Base-by-base conservation (phyloP, 2,888 invertebrate species). In the Allacma fusca region DNA sequence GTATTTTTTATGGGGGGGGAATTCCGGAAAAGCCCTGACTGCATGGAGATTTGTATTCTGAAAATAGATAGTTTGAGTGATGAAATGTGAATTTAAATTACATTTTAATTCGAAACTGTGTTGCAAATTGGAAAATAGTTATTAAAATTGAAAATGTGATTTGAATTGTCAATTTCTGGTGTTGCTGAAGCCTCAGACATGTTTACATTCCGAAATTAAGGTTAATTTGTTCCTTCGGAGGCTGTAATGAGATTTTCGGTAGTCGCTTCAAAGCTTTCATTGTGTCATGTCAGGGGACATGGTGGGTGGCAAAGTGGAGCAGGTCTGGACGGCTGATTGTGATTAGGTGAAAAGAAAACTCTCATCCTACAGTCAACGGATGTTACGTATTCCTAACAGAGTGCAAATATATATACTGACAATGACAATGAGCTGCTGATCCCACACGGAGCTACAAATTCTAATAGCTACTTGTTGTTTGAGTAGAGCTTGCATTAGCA, bases 221-320 rank as follows among this genome's bases (percentile, higher is more conserved):
- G 50, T 50, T 50, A 50, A 50, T 50, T 50, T 50, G 50, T 73
- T 73, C 57, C 29, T 34, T 62, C 34, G 62, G 50, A 62, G 40
- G 43, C 24, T 40, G 4, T 62, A 73, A 73, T 73, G 62, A 73
- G 73, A 59, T 62, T 73, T 59, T 72, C 72, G 44, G 26, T 50
- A 24, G 26, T 70, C 50, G 44, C 50, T 50, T 70, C 16, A 4
- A 19, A 50, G 50, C 50, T 70, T 43, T 70, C 44, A 70, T 24
- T 44, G 50, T 70, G 65, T 44, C 70, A 50, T 19, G 50, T 50
- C 50, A 50, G 50, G 16, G 50, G n/a, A 50, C 19, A 50, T 50
- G 16, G 50, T 13, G 50, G 16, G 50, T 50, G 50, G n/a, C 50
- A 50, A 50, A 50, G 50, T 50, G 50, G 50, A 50, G n/a, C 19